A percentile compares a stretch with the other conserved stretches of the same genome.
phyloP scores from a whole-genome alignment of 2,888 invertebrate species.

The Myopa testacea region DNA sequence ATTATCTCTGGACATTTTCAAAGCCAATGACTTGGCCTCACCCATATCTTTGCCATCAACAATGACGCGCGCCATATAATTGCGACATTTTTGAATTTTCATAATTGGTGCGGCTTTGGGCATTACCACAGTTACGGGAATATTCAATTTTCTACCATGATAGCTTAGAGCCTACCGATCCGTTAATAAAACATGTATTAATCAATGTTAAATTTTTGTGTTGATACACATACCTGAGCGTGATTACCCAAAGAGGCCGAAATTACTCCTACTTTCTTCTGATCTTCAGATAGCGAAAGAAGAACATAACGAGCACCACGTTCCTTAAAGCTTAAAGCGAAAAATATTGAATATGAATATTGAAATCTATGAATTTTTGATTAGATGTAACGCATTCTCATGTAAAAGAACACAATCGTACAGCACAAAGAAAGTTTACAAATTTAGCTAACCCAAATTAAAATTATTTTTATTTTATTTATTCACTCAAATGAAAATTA shows the following conservation, averaged over 20 bases:
- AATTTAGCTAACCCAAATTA: no score
- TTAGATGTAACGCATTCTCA: neutral
- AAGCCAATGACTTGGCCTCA: constrained; percentile 85
- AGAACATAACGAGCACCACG: constrained; percentile 91
- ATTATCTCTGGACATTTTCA: constrained; percentile 78
- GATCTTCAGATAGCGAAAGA: constrained; percentile 78
- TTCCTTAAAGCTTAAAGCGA: constrained; percentile 81
- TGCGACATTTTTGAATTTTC: constrained; percentile 91
- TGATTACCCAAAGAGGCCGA: constrained; percentile 96
- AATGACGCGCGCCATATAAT: constrained; percentile 86
- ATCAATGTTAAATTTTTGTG: neutral
- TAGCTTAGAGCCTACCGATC: constrained; percentile 73
- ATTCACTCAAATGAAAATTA: no score
- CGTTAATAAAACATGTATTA: neutral
- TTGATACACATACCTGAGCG: constrained; percentile 72
- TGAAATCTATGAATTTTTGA: neutral
- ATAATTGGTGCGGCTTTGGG: constrained; percentile 94
- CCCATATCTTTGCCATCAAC: constrained; percentile 81
- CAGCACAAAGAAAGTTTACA: no score
- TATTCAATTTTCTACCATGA: constrained; percentile 78
- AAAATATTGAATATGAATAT: neutral
- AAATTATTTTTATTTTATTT: no score
- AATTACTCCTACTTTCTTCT: constrained; percentile 83
- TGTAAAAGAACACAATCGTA: neutral
- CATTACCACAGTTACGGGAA: constrained; percentile 92